phyloP scores from a whole-genome alignment of 2,797 vertebrate species.

The Oceanodroma leucorhoa region DNA sequence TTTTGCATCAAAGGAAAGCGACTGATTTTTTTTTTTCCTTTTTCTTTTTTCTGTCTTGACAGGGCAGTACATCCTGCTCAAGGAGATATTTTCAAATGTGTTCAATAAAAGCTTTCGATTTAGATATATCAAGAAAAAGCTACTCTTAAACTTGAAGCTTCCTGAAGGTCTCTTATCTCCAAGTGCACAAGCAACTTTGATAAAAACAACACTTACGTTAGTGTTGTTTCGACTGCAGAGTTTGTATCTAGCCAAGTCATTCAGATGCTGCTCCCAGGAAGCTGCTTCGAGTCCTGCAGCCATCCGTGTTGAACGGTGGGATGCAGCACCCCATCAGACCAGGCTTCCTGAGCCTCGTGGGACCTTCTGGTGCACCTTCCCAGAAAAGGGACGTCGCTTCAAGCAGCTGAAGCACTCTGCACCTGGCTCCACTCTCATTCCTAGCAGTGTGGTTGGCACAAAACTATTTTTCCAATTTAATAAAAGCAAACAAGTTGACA shows the following conservation, averaged over 20 bases:
- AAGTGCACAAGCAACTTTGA: conserved; percentile 19
- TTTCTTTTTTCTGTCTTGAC: not conserved
- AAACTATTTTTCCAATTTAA: not conserved
- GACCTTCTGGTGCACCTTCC: not conserved
- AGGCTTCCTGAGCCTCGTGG: not conserved
- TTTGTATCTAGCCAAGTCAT: not conserved
- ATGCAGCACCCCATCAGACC: not conserved
- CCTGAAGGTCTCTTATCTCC: conserved; percentile 42
- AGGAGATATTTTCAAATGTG: conserved; percentile 28
- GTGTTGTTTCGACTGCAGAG: not conserved
- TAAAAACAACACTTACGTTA: conserved; percentile 7
- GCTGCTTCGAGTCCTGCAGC: not conserved
- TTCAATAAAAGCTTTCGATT: conserved; percentile 38
- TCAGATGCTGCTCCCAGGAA: not conserved
- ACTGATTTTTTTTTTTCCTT: not conserved
- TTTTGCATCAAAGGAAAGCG: not conserved
- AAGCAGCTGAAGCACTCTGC: not conserved
- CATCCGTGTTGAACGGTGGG: accelerated
- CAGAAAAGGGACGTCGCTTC: not conserved
- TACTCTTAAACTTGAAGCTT: conserved; percentile 33
- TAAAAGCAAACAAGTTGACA: not conserved
- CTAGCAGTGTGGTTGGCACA: not conserved
- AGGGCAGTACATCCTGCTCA: conserved; percentile 32
- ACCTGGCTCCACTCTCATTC: not conserved
- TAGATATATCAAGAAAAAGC: conserved; percentile 34